Percentiles rank a stretch among this genome's conserved stretches.
Conservation (phyloP, 2,888 invertebrate species). For the Camptogramma bilineatum region DNA sequence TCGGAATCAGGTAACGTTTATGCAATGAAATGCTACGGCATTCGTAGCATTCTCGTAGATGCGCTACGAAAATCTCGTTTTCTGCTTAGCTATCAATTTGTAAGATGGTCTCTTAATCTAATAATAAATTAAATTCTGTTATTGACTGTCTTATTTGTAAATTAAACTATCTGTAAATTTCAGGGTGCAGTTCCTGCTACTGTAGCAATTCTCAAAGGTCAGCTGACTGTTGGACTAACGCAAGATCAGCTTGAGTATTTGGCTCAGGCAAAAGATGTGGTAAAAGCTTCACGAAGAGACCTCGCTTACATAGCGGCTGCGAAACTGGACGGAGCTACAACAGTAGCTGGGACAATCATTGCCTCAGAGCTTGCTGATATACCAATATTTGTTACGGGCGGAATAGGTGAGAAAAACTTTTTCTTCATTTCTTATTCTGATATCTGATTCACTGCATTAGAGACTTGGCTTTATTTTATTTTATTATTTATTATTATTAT, state of each 20-base stretch:
- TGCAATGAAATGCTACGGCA: background rate
- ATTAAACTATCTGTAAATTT: conserved; percentile 18
- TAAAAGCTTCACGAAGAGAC: conserved; percentile 96
- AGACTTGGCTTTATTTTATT: background rate
- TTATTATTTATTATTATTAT: no score
- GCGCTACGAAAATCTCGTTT: conserved; percentile 27
- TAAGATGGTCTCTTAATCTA: no score
- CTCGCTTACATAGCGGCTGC: conserved; percentile 90
- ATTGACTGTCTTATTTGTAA: no score
- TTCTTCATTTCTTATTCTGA: no score
- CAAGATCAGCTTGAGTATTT: conserved; percentile 87
- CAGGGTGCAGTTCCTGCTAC: conserved; percentile 96
- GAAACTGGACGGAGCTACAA: conserved; percentile 94
- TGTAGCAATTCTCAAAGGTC: conserved; percentile 94
- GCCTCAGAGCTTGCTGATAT: conserved; percentile 93
- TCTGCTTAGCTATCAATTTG: background rate
- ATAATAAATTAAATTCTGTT: no score
- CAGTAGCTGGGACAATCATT: conserved; percentile 97
- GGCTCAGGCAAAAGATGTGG: conserved; percentile 82
- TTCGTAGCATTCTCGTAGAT: conserved; percentile 50
- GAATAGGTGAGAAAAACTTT: conserved; percentile 80
- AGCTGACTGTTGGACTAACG: conserved; percentile 91
- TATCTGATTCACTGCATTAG: background rate
- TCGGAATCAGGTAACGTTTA: conserved; percentile 83
- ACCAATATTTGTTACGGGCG: conserved; percentile 97